Base-by-base conservation (phyloP, 2,113 vertebrate genomes). In the Neomonachus schauinslandi region DNA sequence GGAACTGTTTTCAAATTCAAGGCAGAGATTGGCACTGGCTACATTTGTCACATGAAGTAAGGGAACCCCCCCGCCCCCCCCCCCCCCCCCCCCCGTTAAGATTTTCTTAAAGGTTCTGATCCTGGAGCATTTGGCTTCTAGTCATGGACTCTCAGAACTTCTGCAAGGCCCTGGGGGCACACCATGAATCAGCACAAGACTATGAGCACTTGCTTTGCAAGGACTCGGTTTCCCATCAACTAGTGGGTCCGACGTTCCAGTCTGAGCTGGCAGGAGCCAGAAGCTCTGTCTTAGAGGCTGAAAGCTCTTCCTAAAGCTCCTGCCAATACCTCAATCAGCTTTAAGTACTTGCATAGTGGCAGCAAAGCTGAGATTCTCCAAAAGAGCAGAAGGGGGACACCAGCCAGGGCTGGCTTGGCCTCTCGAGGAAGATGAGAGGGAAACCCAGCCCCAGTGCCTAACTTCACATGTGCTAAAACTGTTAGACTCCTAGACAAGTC, bases 301-400 rank as follows among this genome's bases (percentile, higher is more conserved):
- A 28, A 42, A 10, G 28, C 39, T 83, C 36, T 42, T 2, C 42
- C 13, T 42, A 72, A 91, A 83, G 36, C 95, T 95, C 93, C n/a
- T 84, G 88, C 93, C 87, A 81, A 97, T 95, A 95, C 98, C 96
- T 98, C 87, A 71, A 77, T 57, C 71, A 90, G 97, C 98, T 98
- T 97, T 98, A 98, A 98, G 97, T 97, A 98, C 98, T 97, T 95
- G 96, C 80, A 87, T 92, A 76, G 95, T 82, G 22, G 80, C 12
- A 97, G 94, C 95, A 89, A 98, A 98, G 97, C 96, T 16, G 87
- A 97, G 95, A 67, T 24, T 96, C 89, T 90, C 67, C 95, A 83
- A 82, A 97, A 98, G 92, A 91, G 33, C 65, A 69, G 79, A 95
- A 96, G 91, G 72, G 76, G 33, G 82, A 79, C 24, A 97, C 97